A percentile compares a stretch with the other conserved stretches of the same genome.
Evolutionary conservation across 2,797 vertebrate species (phyloP).

Genomic region (Rhincodon typus): DNA sequence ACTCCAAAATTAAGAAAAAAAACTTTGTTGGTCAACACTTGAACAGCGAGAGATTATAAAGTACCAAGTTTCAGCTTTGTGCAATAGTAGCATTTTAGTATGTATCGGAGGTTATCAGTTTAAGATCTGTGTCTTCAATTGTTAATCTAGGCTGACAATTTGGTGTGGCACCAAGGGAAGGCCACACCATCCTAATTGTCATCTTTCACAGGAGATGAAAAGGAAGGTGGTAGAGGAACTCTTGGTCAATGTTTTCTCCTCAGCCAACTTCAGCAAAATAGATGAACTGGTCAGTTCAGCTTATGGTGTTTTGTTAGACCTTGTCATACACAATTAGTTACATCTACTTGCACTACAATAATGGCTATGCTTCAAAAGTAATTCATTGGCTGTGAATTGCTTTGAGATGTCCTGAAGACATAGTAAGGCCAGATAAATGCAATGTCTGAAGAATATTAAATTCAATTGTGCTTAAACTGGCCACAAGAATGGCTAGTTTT

Average conservation of each 20-base stretch:
- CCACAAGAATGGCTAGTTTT: background rate
- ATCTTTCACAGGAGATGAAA: background rate
- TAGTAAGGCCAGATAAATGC: no score
- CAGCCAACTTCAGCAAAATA: background rate
- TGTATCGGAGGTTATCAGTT: background rate
- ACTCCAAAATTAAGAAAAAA: no score
- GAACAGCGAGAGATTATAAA: no score
- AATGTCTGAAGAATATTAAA: background rate
- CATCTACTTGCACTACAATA: background rate
- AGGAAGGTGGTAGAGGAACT: no score
- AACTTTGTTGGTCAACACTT: no score
- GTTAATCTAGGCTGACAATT: background rate
- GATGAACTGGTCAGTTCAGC: background rate
- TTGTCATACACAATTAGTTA: background rate
- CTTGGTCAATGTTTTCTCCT: background rate
- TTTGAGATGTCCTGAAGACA: background rate
- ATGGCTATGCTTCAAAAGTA: background rate
- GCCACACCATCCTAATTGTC: background rate
- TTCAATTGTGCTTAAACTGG: background rate
- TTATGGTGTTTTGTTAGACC: background rate
- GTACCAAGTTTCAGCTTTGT: background rate
- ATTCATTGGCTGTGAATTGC: background rate
- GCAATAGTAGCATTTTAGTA: background rate
- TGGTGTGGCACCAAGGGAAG: no score
- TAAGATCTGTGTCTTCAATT: background rate